Conservation (phyloP, 2,888 invertebrate species). For the Dasypogon diadema region DNA sequence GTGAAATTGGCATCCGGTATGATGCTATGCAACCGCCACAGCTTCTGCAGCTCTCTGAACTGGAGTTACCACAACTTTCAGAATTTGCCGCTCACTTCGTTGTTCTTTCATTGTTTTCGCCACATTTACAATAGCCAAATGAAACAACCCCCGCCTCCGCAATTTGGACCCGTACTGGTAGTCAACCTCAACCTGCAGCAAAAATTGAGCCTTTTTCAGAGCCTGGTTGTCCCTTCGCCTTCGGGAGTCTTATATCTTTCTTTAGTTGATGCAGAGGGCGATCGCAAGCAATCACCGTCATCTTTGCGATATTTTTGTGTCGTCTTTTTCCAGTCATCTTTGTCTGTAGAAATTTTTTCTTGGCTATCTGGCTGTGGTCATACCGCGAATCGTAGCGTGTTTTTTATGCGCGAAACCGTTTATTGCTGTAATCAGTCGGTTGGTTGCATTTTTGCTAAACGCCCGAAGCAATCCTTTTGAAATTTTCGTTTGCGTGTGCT, state of each 20-base stretch:
- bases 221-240: constrained; percentile 17
- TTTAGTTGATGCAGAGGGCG: constrained; percentile 34
- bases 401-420: constrained; percentile 54
- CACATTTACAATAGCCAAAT: constrained; percentile 19
- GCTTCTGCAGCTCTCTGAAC: no score
- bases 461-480: constrained; percentile 32
- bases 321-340: constrained; percentile 38
- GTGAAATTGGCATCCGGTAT: constrained; percentile 51
- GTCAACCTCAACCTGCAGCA: neutral
- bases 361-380: constrained; percentile 13
- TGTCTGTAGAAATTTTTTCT: constrained; percentile 22
- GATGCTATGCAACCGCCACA: constrained; percentile 25
- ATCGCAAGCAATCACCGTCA: constrained; percentile 56
- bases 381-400: constrained; percentile 28
- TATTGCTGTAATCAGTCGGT: constrained; percentile 56
- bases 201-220: neutral
- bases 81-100: constrained; percentile 52
- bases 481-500: constrained; percentile 17
- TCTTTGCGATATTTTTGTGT: constrained; percentile 49
- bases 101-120: constrained; percentile 30
- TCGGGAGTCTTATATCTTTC: constrained; percentile 24
- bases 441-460: constrained; percentile 32
- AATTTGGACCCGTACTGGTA: neutral
- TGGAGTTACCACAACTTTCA: constrained; percentile 43
- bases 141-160: constrained; percentile 53